Evolutionary conservation across 2,113 vertebrate species (phyloP), one percentile per base, ranked within the genome.

Genomic region (Lethenteron camtschaticum): DNA sequence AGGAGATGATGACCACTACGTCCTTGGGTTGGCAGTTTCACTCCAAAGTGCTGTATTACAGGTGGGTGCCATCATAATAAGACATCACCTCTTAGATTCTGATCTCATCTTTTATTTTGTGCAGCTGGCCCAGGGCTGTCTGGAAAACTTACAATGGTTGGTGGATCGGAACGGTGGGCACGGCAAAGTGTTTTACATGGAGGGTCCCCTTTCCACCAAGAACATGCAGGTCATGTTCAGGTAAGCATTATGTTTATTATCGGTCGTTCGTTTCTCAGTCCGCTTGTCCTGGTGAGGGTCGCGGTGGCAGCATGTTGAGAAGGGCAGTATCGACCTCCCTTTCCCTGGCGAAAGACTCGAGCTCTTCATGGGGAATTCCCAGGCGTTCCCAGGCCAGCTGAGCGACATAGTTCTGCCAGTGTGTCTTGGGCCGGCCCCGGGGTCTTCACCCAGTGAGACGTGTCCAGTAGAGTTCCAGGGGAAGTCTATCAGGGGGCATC

Each of bases 201-300:
- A 99, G 73, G 92, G 92, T 8, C 85, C 86, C 1, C 81, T 97
- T 71, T 99, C 90, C 80, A 81, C 96, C 78, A 97, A 99, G 80
- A 95, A 87, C 41, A 90, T 95, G 1, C 94, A 99, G 78, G 83
- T 87, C 4, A 95, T 99, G 94, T 99, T 99, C 80, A 90, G 92
- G 94, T 87, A 63, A 78, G 84, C 78, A 72, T 10, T n/a, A 16
- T 11, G 63, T 16, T 66, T 66, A 9, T 16, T n/a, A n/a, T 63
- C 4, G 16, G 1, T 18, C 13, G 59, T 63, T 63, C 16, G 59
- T 41, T 41, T 41, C 41, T 41, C 41, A 41, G 41, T 41, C 41
- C 41, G 41, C 41, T 41, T 41, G 41, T 41, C 41, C 41, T 41
- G 41, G 41, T 41, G 41, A 41, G 41, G 41, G 5, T 41, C 41